phyloP scores from a whole-genome alignment of 2,888 invertebrate species.

The Cenopis cana region DNA sequence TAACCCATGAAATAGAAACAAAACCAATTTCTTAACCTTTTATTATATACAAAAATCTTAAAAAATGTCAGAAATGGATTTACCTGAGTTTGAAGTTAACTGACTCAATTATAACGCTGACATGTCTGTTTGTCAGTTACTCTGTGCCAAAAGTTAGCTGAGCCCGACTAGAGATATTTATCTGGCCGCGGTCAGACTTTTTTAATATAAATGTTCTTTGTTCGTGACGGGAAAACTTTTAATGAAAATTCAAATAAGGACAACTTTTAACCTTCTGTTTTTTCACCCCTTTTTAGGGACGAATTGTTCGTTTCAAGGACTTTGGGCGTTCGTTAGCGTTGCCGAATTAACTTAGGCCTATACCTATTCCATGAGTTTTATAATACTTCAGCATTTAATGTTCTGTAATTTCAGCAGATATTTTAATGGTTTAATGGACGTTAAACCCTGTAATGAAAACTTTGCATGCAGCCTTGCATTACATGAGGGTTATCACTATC shows the following conservation, averaged over 20 bases:
- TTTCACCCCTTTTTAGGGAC: constrained; percentile 63
- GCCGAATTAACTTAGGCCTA: constrained; percentile 45
- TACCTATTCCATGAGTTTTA: background rate
- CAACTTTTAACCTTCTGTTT: constrained; percentile 80
- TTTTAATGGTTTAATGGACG: too few relatives aligned
- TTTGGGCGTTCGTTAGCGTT: constrained; percentile 52
- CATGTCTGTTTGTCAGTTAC: constrained; percentile 55
- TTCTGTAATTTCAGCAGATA: too few relatives aligned
- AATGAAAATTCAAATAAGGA: constrained; percentile 83
- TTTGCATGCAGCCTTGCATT: too few relatives aligned
- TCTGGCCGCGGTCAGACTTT: constrained; percentile 83
- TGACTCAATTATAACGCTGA: too few relatives aligned
- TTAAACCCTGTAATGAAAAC: too few relatives aligned
- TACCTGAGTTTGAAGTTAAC: too few relatives aligned
- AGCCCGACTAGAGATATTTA: constrained; percentile 84
- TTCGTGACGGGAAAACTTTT: constrained; percentile 83
- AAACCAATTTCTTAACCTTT: too few relatives aligned
- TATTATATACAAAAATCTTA: too few relatives aligned
- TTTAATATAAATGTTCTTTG: constrained; percentile 86
- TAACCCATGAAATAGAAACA: too few relatives aligned
- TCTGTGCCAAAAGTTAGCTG: constrained; percentile 75
- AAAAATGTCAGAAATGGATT: too few relatives aligned
- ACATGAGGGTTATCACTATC: too few relatives aligned
- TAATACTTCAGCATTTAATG: too few relatives aligned
- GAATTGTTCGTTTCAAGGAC: constrained; percentile 71